Base-by-base conservation (phyloP, 1,140 invertebrate genomes). In the Zaprionus camerounensis region DNA sequence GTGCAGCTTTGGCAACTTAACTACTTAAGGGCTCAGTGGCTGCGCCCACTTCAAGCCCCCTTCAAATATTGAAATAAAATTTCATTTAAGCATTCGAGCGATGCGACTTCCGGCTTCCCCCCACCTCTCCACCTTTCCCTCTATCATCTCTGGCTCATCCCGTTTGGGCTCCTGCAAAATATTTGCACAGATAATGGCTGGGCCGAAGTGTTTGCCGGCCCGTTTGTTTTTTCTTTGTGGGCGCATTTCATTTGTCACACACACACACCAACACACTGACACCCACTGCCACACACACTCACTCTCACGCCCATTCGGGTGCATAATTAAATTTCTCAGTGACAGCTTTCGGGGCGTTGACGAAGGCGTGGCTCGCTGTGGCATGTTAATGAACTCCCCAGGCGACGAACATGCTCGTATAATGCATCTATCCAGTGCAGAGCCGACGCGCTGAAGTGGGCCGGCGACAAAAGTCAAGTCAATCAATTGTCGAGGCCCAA, bases 41-140 rank as follows among this genome's bases (percentile, higher is more conserved):
- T 46, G 31, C 58, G 31, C 38, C 38, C 46, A n/a, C 67, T 49
- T 73, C 49, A 72, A 77, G 69, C 24, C 56, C 36, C 63, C 78
- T 81, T 90, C 57, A 88, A 88, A 88, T 81, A 88, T 74, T 90
- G 71, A 81, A 81, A 90, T 90, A 79, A 84, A 87, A 90, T 81
- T 81, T 75, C 63, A 84, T 84, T 84, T 69, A 78, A 69, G 72
- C 65, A 55, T 73, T 59, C 66, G 69, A 46, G 26, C 55, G 15
- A 12, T 36, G 11, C 46, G 57, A 55, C 69, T 41, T 55, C 17
- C 20, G 70, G 31, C 41, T 7, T 13, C n/a, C 17, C 17, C 3
- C 15, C 22, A n/a, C 31, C 31, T 3, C 31, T 34, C 9, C 31
- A 11, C 9, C 31, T 34, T 34, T 3, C 9, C 31, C 2, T 34